Base-by-base conservation (phyloP, 35 echinoderm and acorn worm genomes). In the Heliocidaris erythrogramma region DNA sequence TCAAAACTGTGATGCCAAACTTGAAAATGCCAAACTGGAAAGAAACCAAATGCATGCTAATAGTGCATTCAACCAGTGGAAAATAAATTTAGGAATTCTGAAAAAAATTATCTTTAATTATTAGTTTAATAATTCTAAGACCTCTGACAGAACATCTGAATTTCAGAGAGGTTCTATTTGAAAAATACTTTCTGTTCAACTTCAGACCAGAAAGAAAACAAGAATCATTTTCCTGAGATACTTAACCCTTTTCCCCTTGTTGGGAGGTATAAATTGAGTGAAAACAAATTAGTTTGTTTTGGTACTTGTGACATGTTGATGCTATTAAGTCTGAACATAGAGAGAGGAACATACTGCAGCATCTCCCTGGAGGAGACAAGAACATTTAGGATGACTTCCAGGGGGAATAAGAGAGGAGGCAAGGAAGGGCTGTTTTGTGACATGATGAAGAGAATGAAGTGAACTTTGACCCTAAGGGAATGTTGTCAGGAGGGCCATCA, bases 281-380 rank as follows among this genome's bases (percentile, higher is more conserved):
- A 78, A 78, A 78, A 78, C 65, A 78, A 78, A 78, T 78, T 78
- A 78, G 65, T 78, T 78, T 78, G 65, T 78, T 78, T 78, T 78
- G 65, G 65, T 78, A 18, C 27, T n/a, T 56, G 21, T 78, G 65
- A 78, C 65, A 78, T 78, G 65, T 78, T 78, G 65, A 78, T 78
- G 21, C 65, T 78, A 78, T 78, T 78, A 78, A 78, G 18, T 78
- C 65, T 78, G 21, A 78, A 78, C n/a, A 78, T 78, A 78, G 65
- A 78, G 18, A 78, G 65, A 78, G 65, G 59, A 60, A 60, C 59
- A 60, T 60, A 14, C 59, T 60, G 9, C 6, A 60, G 2, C 65
- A 78, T 78, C 5, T 78, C 65, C 17, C 65, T n/a, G 18, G 65
- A 71, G 65, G 65, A 78, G 65, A n/a, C 18, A 24, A 78, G 65